Evolutionary conservation across 2,888 invertebrate genomes (phyloP), one percentile per base, ranked within the genome.

Genomic region (Deilephila porcellus): DNA sequence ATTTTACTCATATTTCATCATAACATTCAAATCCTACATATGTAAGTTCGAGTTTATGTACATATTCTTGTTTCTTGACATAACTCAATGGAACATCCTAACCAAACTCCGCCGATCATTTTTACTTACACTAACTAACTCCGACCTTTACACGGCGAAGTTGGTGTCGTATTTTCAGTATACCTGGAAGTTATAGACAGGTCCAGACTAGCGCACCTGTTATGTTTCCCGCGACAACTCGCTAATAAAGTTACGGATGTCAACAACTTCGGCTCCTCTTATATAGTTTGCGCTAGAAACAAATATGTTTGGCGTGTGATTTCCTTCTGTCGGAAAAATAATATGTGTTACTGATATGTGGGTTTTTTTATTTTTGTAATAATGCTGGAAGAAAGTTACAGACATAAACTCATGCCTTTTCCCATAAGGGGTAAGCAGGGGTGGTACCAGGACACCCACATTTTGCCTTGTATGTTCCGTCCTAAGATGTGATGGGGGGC

Each of bases 271-370:
- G 72, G 71, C 77, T 74, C 78, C 77, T 76, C 74, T 76, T 78
- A 80, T 81, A 25, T 81, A 81, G 80, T 79, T 79, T 81, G 80
- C 64, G 77, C 76, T 73, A 77, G 76, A 79, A 77, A 78, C 77
- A 77, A 81, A 80, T 80, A 80, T 76, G 76, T 82, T 80, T 81
- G 19, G 34, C 56, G 19, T 59, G 52, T 52, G 70, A 70, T 73
- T 73, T 56, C 56, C 62, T 29, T 64, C 52, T 62, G 53, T 73
- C 25, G 19, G 14, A 67, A 29, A 56, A 67, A 59, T 45, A 67
- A 67, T 52, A 67, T 67, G 25, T 67, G 67, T 45, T 52, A 25
- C 67, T 11, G 11, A 45, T 14, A 25, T 20, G 0, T n/a, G n/a
- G 17, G 8, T 17, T 25, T 8, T 25, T 14, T 60, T 20, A 14